Percentiles rank a stretch among this genome's conserved stretches.
Evolutionary conservation across 2,888 invertebrate species (phyloP).

Genomic region (Thecophora atra): DNA sequence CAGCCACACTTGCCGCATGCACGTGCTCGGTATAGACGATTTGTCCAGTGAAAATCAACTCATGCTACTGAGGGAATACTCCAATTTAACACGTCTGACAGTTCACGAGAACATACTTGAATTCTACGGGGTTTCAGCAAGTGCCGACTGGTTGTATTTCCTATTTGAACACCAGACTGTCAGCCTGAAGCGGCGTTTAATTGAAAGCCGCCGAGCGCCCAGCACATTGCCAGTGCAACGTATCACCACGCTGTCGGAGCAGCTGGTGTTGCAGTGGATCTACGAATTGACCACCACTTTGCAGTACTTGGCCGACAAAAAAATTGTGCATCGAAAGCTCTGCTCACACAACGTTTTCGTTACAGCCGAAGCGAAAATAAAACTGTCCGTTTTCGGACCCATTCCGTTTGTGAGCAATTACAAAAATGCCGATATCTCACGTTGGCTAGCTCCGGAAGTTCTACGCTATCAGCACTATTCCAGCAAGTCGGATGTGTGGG

Average conservation of each 20-base stretch:
- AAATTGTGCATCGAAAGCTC: conserved; percentile 78
- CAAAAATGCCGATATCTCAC: conserved; percentile 76
- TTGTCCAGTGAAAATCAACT: conserved; percentile 66
- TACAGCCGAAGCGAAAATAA: conserved; percentile 73
- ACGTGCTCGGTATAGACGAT: conserved; percentile 72
- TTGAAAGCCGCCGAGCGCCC: conserved; percentile 69
- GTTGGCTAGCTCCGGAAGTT: conserved; percentile 85
- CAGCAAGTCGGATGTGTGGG: conserved; percentile 84
- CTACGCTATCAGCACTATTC: conserved; percentile 75
- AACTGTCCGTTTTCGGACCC: conserved; percentile 80
- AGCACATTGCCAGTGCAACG: conserved; percentile 58
- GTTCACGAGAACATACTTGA: conserved; percentile 77
- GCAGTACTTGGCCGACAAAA: conserved; percentile 74
- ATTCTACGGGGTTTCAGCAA: conserved; percentile 83
- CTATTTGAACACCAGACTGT: conserved; percentile 76
- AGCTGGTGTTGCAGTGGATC: conserved; percentile 72
- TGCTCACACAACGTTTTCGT: conserved; percentile 78
- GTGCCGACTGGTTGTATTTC: conserved; percentile 77
- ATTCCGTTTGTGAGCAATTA: conserved; percentile 72
- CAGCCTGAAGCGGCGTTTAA: conserved; percentile 76
- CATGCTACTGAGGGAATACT: conserved; percentile 76
- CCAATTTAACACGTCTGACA: conserved; percentile 75
- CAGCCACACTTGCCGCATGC: conserved; percentile 68
- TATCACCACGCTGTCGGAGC: conserved; percentile 72
- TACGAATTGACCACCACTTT: conserved; percentile 77